A percentile compares a stretch with the other conserved stretches of the same genome.
Evolutionary conservation across 2,888 invertebrate species (phyloP).

Genomic region (Empis livida): DNA sequence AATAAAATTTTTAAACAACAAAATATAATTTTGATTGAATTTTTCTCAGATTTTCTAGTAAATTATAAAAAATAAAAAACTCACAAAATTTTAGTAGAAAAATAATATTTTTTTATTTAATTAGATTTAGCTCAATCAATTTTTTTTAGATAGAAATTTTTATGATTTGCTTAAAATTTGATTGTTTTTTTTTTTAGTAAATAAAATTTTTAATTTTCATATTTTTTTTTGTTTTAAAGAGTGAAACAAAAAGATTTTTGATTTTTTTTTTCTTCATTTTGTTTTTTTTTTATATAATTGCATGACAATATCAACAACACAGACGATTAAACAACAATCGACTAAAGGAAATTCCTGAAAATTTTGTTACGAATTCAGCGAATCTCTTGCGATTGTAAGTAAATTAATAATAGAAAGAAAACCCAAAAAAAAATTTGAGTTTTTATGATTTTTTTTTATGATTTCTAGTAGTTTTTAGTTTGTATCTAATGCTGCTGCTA

Average conservation of each 20-base stretch:
- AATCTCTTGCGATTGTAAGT: constrained; percentile 82
- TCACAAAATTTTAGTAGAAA: not conserved
- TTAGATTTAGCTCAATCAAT: too few relatives aligned
- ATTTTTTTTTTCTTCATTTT: not conserved
- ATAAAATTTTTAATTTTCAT: too few relatives aligned
- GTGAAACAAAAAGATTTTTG: too few relatives aligned
- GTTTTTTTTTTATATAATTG: not conserved
- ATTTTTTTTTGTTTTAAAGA: too few relatives aligned
- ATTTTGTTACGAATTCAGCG: constrained; percentile 70
- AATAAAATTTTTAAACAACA: not conserved
- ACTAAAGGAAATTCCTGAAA: constrained; percentile 70
- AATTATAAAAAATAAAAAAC: not conserved
- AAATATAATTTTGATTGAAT: constrained; percentile 23
- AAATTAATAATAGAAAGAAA: not conserved
- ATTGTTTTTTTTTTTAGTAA: too few relatives aligned
- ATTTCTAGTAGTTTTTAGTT: not conserved
- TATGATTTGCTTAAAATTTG: too few relatives aligned
- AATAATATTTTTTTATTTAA: too few relatives aligned
- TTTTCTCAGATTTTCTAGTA: constrained; percentile 7
- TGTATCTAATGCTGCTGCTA: too few relatives aligned
- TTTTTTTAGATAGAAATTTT: too few relatives aligned
- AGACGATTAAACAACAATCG: constrained; percentile 81
- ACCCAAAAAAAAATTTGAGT: not conserved
- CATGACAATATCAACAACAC: constrained; percentile 25
- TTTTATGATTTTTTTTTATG: not conserved